These are phyloP conservation scores for Astropecten irregularis DNA, from an alignment of 53 echinoderm and acorn worm species.

Conservation along the genomic window DNA sequence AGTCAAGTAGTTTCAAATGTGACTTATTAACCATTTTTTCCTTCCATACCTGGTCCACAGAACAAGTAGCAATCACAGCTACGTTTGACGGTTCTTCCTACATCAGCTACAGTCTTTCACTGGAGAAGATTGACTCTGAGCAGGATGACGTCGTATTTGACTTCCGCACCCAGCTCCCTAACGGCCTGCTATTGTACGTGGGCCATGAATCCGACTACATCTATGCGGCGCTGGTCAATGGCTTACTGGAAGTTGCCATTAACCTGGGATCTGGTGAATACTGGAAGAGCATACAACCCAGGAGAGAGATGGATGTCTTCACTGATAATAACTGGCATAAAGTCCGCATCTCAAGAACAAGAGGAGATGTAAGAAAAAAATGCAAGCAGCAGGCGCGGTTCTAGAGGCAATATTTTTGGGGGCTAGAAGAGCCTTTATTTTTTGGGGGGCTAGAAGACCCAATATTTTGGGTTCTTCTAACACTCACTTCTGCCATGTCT, in stretches of 20 bases:
- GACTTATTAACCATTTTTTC: too few relatives aligned
- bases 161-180: constrained; percentile 78
- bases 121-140: constrained; percentile 51
- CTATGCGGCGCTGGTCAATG: constrained; percentile 75
- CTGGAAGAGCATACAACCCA: constrained; percentile 57
- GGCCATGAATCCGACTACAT: constrained; percentile 79
- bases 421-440: too few relatives aligned
- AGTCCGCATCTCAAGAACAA: constrained; percentile 73
- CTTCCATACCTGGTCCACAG: constrained; percentile 52
- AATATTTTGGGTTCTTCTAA: too few relatives aligned
- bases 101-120: constrained; percentile 78
- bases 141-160: constrained; percentile 81
- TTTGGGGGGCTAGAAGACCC: too few relatives aligned
- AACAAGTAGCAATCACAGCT: constrained; percentile 62
- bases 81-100: constrained; percentile 86
- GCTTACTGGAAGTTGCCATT: constrained; percentile 72
- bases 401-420: too few relatives aligned
- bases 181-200: constrained; percentile 65
- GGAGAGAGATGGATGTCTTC: constrained; percentile 52
- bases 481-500: too few relatives aligned
- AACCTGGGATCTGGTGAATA: constrained; percentile 91
- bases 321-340: constrained; percentile 90
- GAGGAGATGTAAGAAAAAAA: constrained; percentile 59
- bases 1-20: too few relatives aligned
- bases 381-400: too few relatives aligned